Base-by-base conservation (phyloP, 2,113 vertebrate species). In the Callochromis pleurospilus region DNA sequence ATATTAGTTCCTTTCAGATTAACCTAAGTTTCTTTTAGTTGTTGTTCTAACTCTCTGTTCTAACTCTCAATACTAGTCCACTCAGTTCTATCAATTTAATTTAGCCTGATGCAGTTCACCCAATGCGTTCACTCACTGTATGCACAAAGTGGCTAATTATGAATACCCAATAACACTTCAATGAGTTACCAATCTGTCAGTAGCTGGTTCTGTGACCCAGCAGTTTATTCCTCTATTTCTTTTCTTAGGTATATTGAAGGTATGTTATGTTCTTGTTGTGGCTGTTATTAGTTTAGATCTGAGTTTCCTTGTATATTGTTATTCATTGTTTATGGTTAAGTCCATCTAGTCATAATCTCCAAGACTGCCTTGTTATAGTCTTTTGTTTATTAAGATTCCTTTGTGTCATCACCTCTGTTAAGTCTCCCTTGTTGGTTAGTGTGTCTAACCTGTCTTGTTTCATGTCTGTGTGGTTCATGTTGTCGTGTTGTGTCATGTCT, bases 401-500 rank as follows among this genome's bases (percentile, higher is more conserved):
- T 51, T 19, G 49, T 19, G 49, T 19, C 49, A 51, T 51, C 49
- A 51, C 49, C 49, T 56, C 54, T 56, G 21, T 26, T 56, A 56
- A 26, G 54, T 56, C 21, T 26, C 21, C 54, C 1, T 14, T 26
- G 54, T 56, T 56, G 21, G 54, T 56, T 14, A 14, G 21, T 26
- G 54, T 26, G 21, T 55, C 12, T 55, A 55, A 26, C 6, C 6
- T 7, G 12, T 55, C 21, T 55, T 55, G 54, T 55, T 55, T 55
- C 6, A 55, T 55, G 53, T 55, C 53, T 55, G 53, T 55, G 11
- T 53, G 11, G 3, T 24, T 55, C 53, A 13, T 55, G 53, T 55
- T 55, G 21, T 55, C 21, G 0, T 0, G 54, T 26, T 55, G 54
- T 55, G 54, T 55, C 6, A 55, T 55, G 53, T 55, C 53, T 55